Conservation (phyloP, 2,797 vertebrate species). For the Philypnodon macrostomus region DNA sequence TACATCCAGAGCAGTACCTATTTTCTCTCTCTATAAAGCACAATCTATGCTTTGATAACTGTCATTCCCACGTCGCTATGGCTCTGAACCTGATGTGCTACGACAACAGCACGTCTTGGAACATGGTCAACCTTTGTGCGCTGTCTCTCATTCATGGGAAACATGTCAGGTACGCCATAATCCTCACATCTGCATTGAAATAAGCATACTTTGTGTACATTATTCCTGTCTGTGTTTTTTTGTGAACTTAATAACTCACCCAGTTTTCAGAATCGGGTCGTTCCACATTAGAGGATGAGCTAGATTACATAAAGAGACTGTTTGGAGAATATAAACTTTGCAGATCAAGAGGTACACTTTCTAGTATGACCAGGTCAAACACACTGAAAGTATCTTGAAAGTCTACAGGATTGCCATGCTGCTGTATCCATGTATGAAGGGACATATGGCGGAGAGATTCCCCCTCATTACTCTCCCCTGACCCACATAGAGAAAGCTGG, state of each 20-base stretch:
- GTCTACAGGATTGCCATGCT: constrained; percentile 16
- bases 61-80: constrained; percentile 97
- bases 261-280: neutral
- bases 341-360: neutral
- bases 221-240: neutral
- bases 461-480: constrained; percentile 65
- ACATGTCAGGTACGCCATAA: constrained; percentile 84
- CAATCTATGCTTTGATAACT: constrained; percentile 97
- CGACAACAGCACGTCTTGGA: constrained; percentile 91
- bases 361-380: neutral
- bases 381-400: constrained; percentile 20
- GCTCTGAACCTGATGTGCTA: constrained; percentile 96
- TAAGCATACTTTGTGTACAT: neutral
- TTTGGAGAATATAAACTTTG: neutral
- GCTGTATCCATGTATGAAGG: constrained; percentile 26
- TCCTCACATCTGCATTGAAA: neutral
- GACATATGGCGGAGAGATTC: constrained; percentile 47
- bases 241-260: neutral
- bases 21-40: constrained; percentile 74
- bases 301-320: neutral
- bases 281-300: neutral
- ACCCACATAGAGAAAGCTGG: constrained; percentile 63
- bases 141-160: constrained; percentile 85
- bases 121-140: constrained; percentile 93
- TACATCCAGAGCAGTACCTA: neutral